Conservation (phyloP, 2,113 vertebrate species). For the Bubo bubo region DNA sequence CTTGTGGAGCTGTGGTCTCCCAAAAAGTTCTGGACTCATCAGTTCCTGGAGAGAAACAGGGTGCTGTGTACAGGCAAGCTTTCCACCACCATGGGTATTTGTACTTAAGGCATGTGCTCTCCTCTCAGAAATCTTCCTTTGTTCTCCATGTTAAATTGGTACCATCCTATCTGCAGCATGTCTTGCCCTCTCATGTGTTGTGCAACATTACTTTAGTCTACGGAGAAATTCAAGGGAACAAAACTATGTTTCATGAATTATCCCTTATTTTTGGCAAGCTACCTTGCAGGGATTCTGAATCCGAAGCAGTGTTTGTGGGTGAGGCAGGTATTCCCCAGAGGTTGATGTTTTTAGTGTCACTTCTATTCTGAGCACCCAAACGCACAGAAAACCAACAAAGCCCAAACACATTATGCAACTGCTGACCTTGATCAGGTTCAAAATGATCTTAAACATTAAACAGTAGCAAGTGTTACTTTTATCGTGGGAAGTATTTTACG, state of each 20-base stretch:
- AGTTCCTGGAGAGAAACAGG: neutral
- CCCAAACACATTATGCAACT: constrained; percentile 2
- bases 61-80: fast-evolving
- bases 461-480: constrained; percentile 59
- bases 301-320: neutral
- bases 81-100: fast-evolving
- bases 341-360: neutral
- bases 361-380: neutral
- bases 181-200: neutral
- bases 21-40: fast-evolving
- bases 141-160: neutral
- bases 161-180: neutral
- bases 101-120: neutral
- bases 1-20: neutral
- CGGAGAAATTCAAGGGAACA: neutral
- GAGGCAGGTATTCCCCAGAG: neutral
- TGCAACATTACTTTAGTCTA: fast-evolving
- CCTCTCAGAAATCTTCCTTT: neutral
- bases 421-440: constrained; percentile 73
- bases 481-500: constrained; percentile 55
- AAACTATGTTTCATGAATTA: neutral
- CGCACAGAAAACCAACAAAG: neutral
- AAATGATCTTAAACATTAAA: constrained; percentile 70
- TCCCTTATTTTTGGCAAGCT: neutral
- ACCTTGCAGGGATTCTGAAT: neutral